Conservation (phyloP, 2,797 vertebrate genomes). For the Lutjanus campechanus region DNA sequence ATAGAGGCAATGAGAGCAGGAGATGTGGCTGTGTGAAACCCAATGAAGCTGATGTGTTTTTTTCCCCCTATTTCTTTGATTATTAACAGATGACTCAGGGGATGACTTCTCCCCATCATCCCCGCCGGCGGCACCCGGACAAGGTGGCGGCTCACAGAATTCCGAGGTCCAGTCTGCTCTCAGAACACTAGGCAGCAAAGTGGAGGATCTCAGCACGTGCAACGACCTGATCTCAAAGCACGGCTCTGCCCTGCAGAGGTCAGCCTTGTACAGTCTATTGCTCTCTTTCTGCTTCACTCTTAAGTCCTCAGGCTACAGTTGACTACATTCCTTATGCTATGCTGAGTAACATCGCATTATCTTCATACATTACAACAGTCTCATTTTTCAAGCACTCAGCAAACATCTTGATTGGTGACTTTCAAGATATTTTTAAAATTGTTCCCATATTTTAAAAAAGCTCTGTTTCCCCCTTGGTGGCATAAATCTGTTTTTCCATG, state of each 20-base stretch:
- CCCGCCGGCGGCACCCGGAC: slow-evolving; percentile 74
- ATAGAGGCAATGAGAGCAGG: too few species aligned
- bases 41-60: background rate
- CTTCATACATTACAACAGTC: too few species aligned
- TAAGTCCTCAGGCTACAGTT: background rate
- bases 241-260: slow-evolving; percentile 95
- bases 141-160: slow-evolving; percentile 87
- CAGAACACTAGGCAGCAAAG: slow-evolving; percentile 93
- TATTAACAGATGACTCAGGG: slow-evolving; percentile 91
- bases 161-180: slow-evolving; percentile 95
- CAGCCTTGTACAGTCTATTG: slow-evolving; percentile 33
- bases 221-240: slow-evolving; percentile 98
- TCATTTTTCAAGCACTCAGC: too few species aligned
- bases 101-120: slow-evolving; percentile 91
- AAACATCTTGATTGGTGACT: too few species aligned
- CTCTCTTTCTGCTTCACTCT: background rate
- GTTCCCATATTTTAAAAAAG: too few species aligned
- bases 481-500: too few species aligned
- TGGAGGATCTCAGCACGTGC: slow-evolving; percentile 97
- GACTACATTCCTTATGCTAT: too few species aligned
- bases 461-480: too few species aligned
- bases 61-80: slow-evolving; percentile 2
- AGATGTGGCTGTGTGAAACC: background rate
- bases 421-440: too few species aligned
- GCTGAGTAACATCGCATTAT: too few species aligned